Conservation (phyloP, 35 echinoderm and acorn worm species). For the Chiridota heheva region DNA sequence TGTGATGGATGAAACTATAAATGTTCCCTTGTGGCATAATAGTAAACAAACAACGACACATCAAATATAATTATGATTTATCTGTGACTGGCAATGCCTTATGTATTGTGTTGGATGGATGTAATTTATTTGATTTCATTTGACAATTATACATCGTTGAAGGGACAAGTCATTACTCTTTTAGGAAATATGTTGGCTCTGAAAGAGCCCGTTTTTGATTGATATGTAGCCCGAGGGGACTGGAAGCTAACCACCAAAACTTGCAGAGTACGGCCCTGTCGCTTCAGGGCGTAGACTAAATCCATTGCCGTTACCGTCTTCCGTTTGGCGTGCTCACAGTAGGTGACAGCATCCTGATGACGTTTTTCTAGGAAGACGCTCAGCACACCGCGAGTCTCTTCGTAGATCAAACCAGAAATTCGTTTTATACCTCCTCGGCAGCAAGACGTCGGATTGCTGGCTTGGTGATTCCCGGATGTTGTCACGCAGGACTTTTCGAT, state of each 20-base stretch:
- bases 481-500: constrained; percentile 80
- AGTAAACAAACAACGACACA: too few relatives aligned
- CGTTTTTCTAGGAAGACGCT: constrained; percentile 75
- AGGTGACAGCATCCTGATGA: constrained; percentile 71
- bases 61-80: too few relatives aligned
- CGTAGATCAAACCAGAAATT: constrained; percentile 71
- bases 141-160: too few relatives aligned
- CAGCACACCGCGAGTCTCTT: constrained; percentile 61
- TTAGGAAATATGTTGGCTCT: too few relatives aligned
- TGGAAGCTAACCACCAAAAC: constrained; percentile 56
- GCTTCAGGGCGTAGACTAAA: too few relatives aligned
- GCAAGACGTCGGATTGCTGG: constrained; percentile 67
- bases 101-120: too few relatives aligned
- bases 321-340: constrained; percentile 66
- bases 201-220: too few relatives aligned
- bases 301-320: constrained; percentile 78
- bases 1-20: too few relatives aligned
- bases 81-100: too few relatives aligned
- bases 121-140: too few relatives aligned
- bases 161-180: too few relatives aligned
- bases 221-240: not conserved
- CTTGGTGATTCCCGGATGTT: constrained; percentile 86
- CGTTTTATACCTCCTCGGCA: constrained; percentile 51
- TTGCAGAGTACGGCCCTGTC: constrained; percentile 55
- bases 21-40: too few relatives aligned